Evolutionary conservation across 1,140 invertebrate genomes (phyloP).

Genomic region (Drosophila pectinifera): DNA sequence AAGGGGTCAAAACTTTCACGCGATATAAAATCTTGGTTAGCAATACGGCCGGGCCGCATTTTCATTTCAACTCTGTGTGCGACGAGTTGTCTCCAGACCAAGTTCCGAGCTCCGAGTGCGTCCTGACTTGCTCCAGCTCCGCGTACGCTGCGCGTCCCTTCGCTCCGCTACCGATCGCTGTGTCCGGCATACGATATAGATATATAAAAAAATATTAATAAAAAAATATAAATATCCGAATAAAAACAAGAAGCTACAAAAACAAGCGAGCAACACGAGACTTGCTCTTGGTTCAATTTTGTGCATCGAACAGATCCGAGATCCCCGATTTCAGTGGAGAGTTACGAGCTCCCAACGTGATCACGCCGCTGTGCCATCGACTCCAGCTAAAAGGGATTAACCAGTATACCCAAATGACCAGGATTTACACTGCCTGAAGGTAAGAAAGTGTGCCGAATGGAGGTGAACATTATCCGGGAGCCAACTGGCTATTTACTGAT

Average conservation of each 20-base stretch:
- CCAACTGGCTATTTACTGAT: not conserved
- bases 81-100: constrained; percentile 65
- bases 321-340: constrained; percentile 21
- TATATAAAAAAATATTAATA: constrained; percentile 14
- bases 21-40: constrained; percentile 85
- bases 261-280: constrained; percentile 47
- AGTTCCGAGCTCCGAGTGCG: constrained; percentile 35
- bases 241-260: constrained; percentile 34
- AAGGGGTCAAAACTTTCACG: constrained; percentile 85
- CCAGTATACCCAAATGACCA: constrained; percentile 25
- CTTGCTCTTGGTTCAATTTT: constrained; percentile 58
- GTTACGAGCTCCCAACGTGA: constrained; percentile 26
- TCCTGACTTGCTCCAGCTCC: constrained; percentile 39
- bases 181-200: constrained; percentile 8
- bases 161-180: constrained; percentile 26
- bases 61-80: constrained; percentile 79
- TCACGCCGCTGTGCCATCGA: constrained; percentile 63
- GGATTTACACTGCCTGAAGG: constrained; percentile 64
- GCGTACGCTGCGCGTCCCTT: constrained; percentile 42
- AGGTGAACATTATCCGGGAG: not conserved
- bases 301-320: constrained; percentile 61
- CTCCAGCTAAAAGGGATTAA: constrained; percentile 55
- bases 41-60: constrained; percentile 77
- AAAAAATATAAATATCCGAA: constrained; percentile 5
- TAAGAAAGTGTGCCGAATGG: constrained; percentile 41